Conservation (phyloP, 2,888 invertebrate species). For the Hirtodrosophila confusa region DNA sequence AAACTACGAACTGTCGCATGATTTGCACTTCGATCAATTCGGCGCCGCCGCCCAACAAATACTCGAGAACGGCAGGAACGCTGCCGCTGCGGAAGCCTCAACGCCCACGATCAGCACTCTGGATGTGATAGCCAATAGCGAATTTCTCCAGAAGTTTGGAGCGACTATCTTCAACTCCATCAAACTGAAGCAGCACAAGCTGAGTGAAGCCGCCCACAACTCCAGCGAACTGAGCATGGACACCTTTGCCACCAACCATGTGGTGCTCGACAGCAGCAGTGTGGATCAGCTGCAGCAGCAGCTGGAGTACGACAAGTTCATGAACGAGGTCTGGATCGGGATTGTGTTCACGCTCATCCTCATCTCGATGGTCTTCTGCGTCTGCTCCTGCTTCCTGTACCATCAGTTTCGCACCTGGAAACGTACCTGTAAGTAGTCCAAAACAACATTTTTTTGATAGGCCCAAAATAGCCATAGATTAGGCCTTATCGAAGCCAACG, state of each 20-base stretch:
- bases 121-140: slow-evolving; percentile 62
- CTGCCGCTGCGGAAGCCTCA: slow-evolving; percentile 57
- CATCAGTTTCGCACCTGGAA: slow-evolving; percentile 88
- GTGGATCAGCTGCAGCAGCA: slow-evolving; percentile 82
- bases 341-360: slow-evolving; percentile 87
- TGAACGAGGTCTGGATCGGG: slow-evolving; percentile 88
- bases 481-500: slow-evolving; percentile 12
- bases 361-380: slow-evolving; percentile 87
- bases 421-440: slow-evolving; percentile 85
- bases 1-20: slow-evolving; percentile 81
- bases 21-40: slow-evolving; percentile 81
- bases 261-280: slow-evolving; percentile 78
- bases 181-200: slow-evolving; percentile 69
- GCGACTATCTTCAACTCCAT: slow-evolving; percentile 80
- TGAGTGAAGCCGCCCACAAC: slow-evolving; percentile 46
- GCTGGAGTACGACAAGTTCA: slow-evolving; percentile 86
- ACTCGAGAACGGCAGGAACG: slow-evolving; percentile 66
- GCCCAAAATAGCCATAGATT: slow-evolving; percentile 1
- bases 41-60: slow-evolving; percentile 75
- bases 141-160: slow-evolving; percentile 82
- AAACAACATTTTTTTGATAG: not conserved
- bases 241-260: slow-evolving; percentile 73
- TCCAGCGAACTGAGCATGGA: slow-evolving; percentile 61
- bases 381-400: slow-evolving; percentile 87
- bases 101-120: slow-evolving; percentile 76